These are phyloP conservation scores for Charaxes varanes DNA, from an alignment of 1,140 invertebrate species.

Conservation along the genomic window DNA sequence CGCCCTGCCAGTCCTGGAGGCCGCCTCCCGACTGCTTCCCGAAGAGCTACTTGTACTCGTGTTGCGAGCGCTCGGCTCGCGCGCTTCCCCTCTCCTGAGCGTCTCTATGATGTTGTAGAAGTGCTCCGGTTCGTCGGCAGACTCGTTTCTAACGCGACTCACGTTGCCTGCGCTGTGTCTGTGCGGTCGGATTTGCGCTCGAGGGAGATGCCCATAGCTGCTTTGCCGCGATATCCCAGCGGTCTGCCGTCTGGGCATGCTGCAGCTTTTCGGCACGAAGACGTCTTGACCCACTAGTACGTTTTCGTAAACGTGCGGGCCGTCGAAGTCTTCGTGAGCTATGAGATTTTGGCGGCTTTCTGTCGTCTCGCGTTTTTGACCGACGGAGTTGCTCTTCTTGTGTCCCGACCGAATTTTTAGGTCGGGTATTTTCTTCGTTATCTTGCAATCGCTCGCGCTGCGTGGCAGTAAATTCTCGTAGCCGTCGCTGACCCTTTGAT, in stretches of 20 bases:
- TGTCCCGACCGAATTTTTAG: conserved; percentile 45
- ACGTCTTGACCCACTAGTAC: conserved; percentile 42
- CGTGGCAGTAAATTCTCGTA: conserved; percentile 57
- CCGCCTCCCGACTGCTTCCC: conserved; percentile 33
- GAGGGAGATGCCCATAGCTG: conserved; percentile 52
- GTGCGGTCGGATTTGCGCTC: conserved; percentile 46
- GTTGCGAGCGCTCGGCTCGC: conserved; percentile 23
- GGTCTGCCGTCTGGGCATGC: conserved; percentile 60
- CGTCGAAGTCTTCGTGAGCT: conserved; percentile 53
- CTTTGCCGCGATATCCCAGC: conserved; percentile 42
- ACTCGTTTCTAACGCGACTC: conserved; percentile 34
- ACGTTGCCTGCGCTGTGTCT: conserved; percentile 47
- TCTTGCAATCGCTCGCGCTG: conserved; percentile 61
- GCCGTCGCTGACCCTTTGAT: conserved; percentile 33
- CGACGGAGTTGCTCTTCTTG: conserved; percentile 68
- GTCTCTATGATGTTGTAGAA: conserved; percentile 57
- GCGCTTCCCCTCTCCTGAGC: conserved; percentile 29
- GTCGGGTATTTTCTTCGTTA: conserved; percentile 50
- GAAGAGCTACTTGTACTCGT: conserved; percentile 49
- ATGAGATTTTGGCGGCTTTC: conserved; percentile 70
- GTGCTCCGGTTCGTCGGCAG: conserved; percentile 43
- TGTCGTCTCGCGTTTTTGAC: conserved; percentile 55
- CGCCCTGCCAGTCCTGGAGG: conserved; percentile 17
- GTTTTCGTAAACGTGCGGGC: conserved; percentile 68
- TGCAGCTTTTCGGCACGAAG: conserved; percentile 57